Conservation (phyloP, 37 sponge, comb jelly and placozoan species). For the Axinella damicornis region DNA sequence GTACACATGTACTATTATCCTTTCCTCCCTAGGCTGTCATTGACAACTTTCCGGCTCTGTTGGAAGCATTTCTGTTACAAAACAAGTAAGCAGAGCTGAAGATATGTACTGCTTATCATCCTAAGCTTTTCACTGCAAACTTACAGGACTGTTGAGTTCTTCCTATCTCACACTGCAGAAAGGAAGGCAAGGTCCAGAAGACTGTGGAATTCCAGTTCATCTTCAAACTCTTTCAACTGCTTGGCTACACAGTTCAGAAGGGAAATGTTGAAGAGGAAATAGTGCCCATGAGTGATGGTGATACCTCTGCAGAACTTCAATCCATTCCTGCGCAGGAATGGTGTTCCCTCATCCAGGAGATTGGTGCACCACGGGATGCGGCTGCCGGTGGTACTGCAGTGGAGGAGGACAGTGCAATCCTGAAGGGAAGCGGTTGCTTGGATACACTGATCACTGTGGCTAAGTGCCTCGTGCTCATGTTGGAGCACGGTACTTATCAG, state of each 20-base stretch:
- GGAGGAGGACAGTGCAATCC: background rate
- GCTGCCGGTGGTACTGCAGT: background rate
- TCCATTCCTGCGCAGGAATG: too few species aligned
- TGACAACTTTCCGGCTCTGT: conserved; percentile 16
- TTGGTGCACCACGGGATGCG: too few species aligned
- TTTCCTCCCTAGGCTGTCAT: background rate
- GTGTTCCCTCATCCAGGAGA: too few species aligned
- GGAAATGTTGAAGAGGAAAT: background rate
- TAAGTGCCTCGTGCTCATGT: conserved; percentile 30
- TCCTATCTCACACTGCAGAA: background rate
- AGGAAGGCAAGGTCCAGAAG: conserved; percentile 1
- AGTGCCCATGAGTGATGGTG: background rate
- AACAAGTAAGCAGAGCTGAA: conserved; percentile 25
- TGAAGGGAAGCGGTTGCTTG: background rate
- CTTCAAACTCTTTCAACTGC: background rate
- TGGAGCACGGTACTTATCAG: conserved; percentile 40
- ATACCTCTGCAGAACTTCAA: background rate
- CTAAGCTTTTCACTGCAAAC: background rate
- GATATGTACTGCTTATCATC: too few species aligned
- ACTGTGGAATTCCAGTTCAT: conserved; percentile 49
- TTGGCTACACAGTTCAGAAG: background rate
- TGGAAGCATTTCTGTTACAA: conserved; percentile 22
- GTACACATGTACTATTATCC: too few species aligned
- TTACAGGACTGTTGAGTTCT: background rate
- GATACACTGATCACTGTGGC: background rate